Evolutionary conservation across 2,888 invertebrate genomes (phyloP), one percentile per base, ranked within the genome.

Genomic region (Harpalus rufipes): DNA sequence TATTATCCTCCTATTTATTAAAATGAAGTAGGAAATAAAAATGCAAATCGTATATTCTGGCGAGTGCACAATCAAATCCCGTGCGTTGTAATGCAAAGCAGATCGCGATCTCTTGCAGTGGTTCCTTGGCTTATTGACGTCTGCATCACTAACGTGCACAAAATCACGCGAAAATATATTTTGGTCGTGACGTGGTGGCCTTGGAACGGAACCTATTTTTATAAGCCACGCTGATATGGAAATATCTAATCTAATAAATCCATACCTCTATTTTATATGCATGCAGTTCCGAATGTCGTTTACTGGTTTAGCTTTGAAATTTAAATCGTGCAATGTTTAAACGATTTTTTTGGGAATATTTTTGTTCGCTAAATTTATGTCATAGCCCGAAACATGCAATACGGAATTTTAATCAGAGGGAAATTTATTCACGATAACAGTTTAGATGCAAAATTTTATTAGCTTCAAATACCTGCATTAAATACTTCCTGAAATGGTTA

Each of bases 171-270:
- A 84, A 84, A 84, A 78, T 84, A 84, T 84, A 84, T 84, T 78
- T 76, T 84, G 84, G 51, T 84, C 78, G 84, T 84, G 84, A 84
- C 82, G 59, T 61, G 16, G 76, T 78, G 76, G 76, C 63, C 84
- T 84, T 78, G 78, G 56, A 32, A 56, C 63, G 44, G 44, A 84
- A 84, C 63, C 76, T 84, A 84, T 84, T 84, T 84, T 84, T 84
- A 78, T 84, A 63, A 68, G 14, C 74, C 25, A 63, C 65, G 44
- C 44, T 78, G 44, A 51, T 76, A 84, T 78, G 84, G 84, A 84
- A 84, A 84, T 84, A 84, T 78, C 76, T 84, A 84, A 84, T 84
- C 84, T 78, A 84, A 78, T 78, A 78, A 84, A 84, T 84, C 84
- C 78, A 84, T 84, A 63, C 16, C 18, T 25, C 25, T 78, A 78